phyloP scores from a whole-genome alignment of 2,888 invertebrate genomes.

The Taenaris catops region DNA sequence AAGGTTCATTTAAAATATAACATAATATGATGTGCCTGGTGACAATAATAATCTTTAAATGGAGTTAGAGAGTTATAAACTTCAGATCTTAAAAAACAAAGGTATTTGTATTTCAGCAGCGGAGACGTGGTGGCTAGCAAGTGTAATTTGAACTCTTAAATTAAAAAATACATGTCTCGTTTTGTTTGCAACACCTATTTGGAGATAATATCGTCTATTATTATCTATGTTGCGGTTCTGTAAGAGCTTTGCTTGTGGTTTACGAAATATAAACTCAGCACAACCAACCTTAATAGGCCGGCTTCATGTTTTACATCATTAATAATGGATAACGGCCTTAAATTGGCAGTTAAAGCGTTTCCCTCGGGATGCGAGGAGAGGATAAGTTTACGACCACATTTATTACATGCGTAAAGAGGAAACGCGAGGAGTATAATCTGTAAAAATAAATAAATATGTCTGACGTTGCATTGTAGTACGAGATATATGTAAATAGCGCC shows the following conservation, averaged over 20 bases:
- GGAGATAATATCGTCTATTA: constrained; percentile 7
- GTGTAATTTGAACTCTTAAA: too few relatives aligned
- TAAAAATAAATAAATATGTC: constrained; percentile 10
- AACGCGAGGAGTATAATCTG: constrained; percentile 14
- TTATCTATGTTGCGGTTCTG: constrained; percentile 10
- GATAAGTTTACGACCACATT: constrained; percentile 18
- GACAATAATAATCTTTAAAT: too few relatives aligned
- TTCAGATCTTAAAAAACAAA: too few relatives aligned
- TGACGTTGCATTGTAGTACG: too few relatives aligned
- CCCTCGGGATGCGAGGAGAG: constrained; percentile 23
- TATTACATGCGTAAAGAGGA: constrained; percentile 20
- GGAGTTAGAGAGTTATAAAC: too few relatives aligned
- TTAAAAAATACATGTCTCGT: not conserved
- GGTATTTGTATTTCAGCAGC: too few relatives aligned
- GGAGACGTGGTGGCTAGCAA: too few relatives aligned
- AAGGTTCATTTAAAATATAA: too few relatives aligned
- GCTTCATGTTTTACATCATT: constrained; percentile 45
- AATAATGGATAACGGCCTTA: constrained; percentile 47
- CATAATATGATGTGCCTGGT: too few relatives aligned
- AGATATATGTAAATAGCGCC: too few relatives aligned
- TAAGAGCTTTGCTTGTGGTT: constrained; percentile 6
- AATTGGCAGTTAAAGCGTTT: constrained; percentile 41
- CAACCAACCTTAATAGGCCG: constrained; percentile 43
- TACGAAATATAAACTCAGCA: constrained; percentile 21
- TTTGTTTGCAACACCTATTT: constrained; percentile 3